These are phyloP conservation scores for Myrmecobius fasciatus DNA, from an alignment of 2,113 vertebrate species.

Conservation along the genomic window DNA sequence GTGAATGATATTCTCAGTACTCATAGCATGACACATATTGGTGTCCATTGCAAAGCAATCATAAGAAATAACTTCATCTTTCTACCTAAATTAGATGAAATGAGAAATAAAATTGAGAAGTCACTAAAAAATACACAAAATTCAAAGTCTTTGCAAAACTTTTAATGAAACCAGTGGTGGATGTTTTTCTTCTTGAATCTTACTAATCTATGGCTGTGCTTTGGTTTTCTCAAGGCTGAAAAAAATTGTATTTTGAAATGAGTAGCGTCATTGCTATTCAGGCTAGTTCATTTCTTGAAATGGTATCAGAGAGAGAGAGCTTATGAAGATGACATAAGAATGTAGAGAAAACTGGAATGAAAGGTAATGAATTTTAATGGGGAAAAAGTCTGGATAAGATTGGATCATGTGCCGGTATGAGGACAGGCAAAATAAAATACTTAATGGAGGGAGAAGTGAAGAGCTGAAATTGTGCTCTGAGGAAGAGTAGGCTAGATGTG, in stretches of 20 bases:
- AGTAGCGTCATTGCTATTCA: conserved; percentile 43
- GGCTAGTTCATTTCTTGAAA: conserved; percentile 80
- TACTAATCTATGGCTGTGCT: background rate
- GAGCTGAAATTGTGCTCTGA: conserved; percentile 71
- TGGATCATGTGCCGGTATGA: conserved; percentile 73
- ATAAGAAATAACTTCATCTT: background rate
- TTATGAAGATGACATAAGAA: conserved; percentile 69
- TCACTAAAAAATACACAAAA: background rate
- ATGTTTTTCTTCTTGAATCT: background rate
- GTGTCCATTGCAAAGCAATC: background rate
- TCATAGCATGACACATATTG: background rate
- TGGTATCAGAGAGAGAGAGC: conserved; percentile 55
- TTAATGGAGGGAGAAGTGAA: conserved; percentile 74
- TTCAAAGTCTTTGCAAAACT: background rate
- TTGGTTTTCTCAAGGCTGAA: conserved; percentile 18
- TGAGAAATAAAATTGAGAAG: background rate
- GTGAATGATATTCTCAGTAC: background rate
- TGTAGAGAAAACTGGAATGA: conserved; percentile 58
- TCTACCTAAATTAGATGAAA: background rate
- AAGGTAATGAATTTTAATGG: conserved; percentile 82
- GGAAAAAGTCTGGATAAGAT: conserved; percentile 79
- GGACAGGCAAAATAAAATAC: conserved; percentile 80
- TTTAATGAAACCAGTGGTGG: background rate
- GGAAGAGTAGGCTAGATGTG: conserved; percentile 47
- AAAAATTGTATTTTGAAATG: conserved; percentile 47